phyloP scores from a whole-genome alignment of 2,113 vertebrate species.

The Atherinomorus stipes region DNA sequence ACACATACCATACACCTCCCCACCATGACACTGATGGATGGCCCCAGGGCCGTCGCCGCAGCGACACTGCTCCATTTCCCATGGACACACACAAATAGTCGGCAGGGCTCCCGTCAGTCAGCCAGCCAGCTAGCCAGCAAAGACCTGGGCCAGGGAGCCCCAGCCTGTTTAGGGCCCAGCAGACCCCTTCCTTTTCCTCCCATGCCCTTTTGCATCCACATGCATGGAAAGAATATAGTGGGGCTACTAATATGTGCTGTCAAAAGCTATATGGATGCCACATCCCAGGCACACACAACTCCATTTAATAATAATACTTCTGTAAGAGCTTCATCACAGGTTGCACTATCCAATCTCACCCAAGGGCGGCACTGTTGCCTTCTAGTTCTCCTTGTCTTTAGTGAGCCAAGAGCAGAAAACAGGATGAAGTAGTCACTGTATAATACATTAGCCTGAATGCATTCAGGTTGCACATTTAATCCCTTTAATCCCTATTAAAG shows the following conservation, averaged over 20 bases:
- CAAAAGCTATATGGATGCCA: conserved; percentile 33
- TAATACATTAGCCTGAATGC: conserved; percentile 53
- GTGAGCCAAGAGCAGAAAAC: conserved; percentile 10
- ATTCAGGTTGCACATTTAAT: conserved; percentile 70
- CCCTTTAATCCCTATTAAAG: conserved; percentile 73
- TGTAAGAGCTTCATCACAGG: conserved; percentile 10
- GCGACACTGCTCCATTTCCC: conserved; percentile 82
- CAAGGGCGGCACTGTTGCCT: conserved; percentile 78
- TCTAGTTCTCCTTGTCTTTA: conserved; percentile 48
- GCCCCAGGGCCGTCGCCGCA: conserved; percentile 73
- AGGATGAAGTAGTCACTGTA: conserved; percentile 41
- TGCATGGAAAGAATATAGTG: conserved; percentile 38
- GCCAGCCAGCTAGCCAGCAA: conserved; percentile 72
- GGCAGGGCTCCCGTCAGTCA: conserved; percentile 76
- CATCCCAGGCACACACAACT: conserved; percentile 19
- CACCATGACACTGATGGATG: conserved; percentile 86
- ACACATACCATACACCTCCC: conserved; percentile 76
- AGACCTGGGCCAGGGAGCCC: conserved; percentile 57
- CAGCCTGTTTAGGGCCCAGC: conserved; percentile 61
- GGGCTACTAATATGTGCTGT: conserved; percentile 40
- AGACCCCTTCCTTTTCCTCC: conserved; percentile 36
- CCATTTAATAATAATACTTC: conserved; percentile 9
- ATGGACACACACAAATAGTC: conserved; percentile 85
- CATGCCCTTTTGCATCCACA: conserved; percentile 11
- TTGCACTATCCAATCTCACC: conserved; percentile 57